Evolutionary conservation across 2,797 vertebrate species (phyloP), one percentile per base, ranked within the genome.

Genomic region (Parauchenoglanis punctatus): DNA sequence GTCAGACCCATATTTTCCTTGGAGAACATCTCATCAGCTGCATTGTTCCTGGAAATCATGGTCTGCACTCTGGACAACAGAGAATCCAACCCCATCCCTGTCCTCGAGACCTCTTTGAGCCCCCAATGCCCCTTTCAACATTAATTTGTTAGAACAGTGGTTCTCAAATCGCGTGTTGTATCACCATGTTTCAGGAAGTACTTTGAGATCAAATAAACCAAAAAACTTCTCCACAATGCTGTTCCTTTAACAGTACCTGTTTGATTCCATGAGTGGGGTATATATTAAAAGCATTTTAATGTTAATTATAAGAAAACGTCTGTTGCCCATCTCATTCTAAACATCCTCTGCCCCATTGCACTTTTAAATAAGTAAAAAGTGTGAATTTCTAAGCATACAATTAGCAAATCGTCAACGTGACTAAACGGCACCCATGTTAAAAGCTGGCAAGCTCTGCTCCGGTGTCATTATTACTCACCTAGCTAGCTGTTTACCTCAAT

Each of bases 1-100:
- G 96, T 96, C 96, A 96, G 95, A 95, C 93, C 92, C 93, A 93
- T 96, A 95, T 96, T 96, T 96, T 96, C 95, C 95, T 96, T 96
- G 96, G 96, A 96, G 95, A 94, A 92, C 91, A 92, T 94, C 94
- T 96, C 95, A 96, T 96, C 95, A 95, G 95, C 94, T 95, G 95
- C 95, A 96, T 96, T 96, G 96, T 96, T 96, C 95, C 95, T 95
- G 96, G 96, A 96, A 96, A 95, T 92, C 94, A 95, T 91, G 95
- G 94, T 94, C 92, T 94, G 93, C 92, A 93, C 95, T 95, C 92
- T 93, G 94, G 94, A 95, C 93, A 95, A 94, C 92, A 94, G 49
- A 94, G 92, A 84, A 90, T 87, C 91, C 90, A 93, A 93, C 91
- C 93, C 92, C 93, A 93, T 90, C 91, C 90, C 82, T 7, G 89